A percentile compares a stretch with the other conserved stretches of the same genome.
phyloP scores from a whole-genome alignment of 2,113 vertebrate species.

The Chloroceryle aenea region DNA sequence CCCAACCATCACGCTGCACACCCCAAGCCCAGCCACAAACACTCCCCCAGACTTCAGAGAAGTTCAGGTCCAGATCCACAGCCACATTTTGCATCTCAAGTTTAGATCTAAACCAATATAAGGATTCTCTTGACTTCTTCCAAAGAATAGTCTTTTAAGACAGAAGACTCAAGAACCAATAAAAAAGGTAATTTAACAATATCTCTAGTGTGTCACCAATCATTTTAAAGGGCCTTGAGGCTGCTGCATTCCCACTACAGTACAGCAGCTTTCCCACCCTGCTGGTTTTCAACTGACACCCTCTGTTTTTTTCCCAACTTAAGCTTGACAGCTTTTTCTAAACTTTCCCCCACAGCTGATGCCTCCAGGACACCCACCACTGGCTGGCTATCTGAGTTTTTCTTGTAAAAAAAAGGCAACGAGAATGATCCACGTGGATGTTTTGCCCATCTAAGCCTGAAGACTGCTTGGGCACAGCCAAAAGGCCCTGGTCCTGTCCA shows the following conservation, averaged over 20 bases:
- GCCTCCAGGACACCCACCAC: background rate
- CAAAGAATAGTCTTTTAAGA: conserved; percentile 73
- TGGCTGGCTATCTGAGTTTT: background rate
- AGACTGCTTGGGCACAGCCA: background rate
- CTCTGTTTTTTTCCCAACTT: background rate
- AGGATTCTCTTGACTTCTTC: conserved; percentile 73
- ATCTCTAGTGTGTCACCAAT: conserved; percentile 74
- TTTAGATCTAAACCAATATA: conserved; percentile 28
- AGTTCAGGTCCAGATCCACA: conserved; percentile 8
- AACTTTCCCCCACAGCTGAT: conserved; percentile 6
- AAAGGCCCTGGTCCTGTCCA: background rate
- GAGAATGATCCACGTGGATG: background rate
- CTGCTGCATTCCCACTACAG: conserved; percentile 43
- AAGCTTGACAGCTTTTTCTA: conserved; percentile 16
- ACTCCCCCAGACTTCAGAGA: background rate
- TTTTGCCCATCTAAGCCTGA: background rate
- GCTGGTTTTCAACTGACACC: conserved; percentile 75
- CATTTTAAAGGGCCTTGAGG: conserved; percentile 73
- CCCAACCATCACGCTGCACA: background rate
- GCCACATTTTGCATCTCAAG: conserved; percentile 8
- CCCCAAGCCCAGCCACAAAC: background rate
- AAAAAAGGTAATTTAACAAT: conserved; percentile 79
- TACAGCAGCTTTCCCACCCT: conserved; percentile 53
- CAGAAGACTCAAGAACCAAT: conserved; percentile 76
- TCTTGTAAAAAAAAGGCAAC: background rate